A percentile compares a stretch with the other conserved stretches of the same genome.
Conservation (phyloP, 1,140 invertebrate genomes). For the Tetragnatha versicolor region DNA sequence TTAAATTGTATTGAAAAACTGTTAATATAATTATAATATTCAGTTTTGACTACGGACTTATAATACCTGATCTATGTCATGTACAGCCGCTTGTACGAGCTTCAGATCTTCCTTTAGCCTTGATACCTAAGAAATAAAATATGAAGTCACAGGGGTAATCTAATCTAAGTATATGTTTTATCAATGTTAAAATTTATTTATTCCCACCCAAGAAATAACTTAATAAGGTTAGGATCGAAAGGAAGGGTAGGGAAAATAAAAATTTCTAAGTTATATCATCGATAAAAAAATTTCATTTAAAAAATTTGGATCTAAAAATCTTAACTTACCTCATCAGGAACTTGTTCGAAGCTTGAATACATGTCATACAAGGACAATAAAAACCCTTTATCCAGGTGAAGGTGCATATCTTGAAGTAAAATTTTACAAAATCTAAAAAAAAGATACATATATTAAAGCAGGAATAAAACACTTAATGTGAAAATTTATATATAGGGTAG, state of each 20-base stretch:
- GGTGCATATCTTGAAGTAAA: slow-evolving; percentile 74
- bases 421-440: slow-evolving; percentile 73
- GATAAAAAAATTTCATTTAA: neutral
- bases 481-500: no score
- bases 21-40: no score
- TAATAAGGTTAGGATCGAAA: no score
- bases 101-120: slow-evolving; percentile 69
- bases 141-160: neutral
- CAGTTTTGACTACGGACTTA: no score
- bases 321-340: slow-evolving; percentile 44
- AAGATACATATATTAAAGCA: no score
- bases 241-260: neutral
- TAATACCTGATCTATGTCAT: slow-evolving; percentile 17
- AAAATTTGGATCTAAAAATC: neutral
- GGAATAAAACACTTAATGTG: no score
- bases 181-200: neutral
- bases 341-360: slow-evolving; percentile 65
- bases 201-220: no score
- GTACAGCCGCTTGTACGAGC: slow-evolving; percentile 69
- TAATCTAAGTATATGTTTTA: no score
- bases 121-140: slow-evolving; percentile 58
- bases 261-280: neutral
- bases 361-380: slow-evolving; percentile 72
- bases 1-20: no score
- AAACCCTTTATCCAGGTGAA: slow-evolving; percentile 79